Evolutionary conservation across 2,888 invertebrate species (phyloP).

Genomic region (Pollenia labialis): DNA sequence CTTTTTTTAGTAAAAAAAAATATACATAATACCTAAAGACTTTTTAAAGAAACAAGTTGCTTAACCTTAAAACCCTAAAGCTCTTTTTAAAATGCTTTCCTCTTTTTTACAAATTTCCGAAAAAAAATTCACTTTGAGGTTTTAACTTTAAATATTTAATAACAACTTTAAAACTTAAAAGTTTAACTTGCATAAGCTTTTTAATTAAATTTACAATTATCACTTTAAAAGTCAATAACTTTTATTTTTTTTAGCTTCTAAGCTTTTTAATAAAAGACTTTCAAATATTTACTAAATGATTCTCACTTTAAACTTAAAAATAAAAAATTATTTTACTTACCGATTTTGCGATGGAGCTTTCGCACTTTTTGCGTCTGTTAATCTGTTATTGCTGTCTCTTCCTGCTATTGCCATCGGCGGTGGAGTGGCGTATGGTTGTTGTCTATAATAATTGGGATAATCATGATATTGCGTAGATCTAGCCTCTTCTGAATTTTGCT

Average conservation of each 20-base stretch:
- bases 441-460: slow-evolving; percentile 63
- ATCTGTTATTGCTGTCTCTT: slow-evolving; percentile 3
- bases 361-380: not conserved
- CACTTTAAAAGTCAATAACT: not conserved
- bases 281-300: not conserved
- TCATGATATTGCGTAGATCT: slow-evolving; percentile 54
- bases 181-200: too few species aligned
- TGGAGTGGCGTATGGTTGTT: slow-evolving; percentile 69
- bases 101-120: too few species aligned
- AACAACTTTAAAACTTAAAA: too few species aligned
- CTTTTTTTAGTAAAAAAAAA: too few species aligned
- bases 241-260: too few species aligned
- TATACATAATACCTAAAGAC: too few species aligned
- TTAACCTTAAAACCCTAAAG: too few species aligned
- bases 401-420: not conserved
- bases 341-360: slow-evolving; percentile 35
- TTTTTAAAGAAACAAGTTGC: too few species aligned
- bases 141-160: too few species aligned
- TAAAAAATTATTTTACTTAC: slow-evolving; percentile 23
- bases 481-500: slow-evolving; percentile 28
- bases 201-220: not conserved
- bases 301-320: not conserved
- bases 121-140: too few species aligned
- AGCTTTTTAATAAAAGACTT: too few species aligned
- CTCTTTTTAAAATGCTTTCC: too few species aligned